Conservation (phyloP, 1,140 invertebrate species). For the Brachionus plicatilis region DNA sequence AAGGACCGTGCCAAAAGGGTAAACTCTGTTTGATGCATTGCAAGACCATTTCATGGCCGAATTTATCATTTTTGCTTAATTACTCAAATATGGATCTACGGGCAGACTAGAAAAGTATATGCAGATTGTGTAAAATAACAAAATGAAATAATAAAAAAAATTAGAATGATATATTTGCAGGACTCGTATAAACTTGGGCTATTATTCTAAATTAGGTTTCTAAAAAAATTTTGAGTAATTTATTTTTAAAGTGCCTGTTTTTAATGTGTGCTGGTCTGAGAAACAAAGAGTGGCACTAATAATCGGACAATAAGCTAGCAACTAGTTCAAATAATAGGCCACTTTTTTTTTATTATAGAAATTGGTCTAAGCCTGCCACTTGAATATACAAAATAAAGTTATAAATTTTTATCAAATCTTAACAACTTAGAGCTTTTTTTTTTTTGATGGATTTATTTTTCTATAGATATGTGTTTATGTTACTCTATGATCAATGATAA, state of each 20-base stretch:
- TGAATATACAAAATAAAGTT: neutral
- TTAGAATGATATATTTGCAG: neutral
- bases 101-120: neutral
- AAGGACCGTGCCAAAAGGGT: neutral
- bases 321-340: neutral
- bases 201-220: neutral
- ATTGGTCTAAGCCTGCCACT: neutral
- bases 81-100: neutral
- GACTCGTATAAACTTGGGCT: neutral
- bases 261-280: neutral
- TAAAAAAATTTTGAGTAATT: constrained; percentile 2
- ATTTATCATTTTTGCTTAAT: neutral
- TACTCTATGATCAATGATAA: constrained; percentile 3
- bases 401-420: neutral
- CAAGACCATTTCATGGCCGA: neutral
- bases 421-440: neutral
- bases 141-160: neutral
- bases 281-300: neutral
- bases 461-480: neutral
- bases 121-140: constrained; percentile 17
- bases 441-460: neutral
- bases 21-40: neutral
- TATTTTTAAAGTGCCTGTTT: constrained; percentile 20
- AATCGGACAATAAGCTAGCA: neutral
- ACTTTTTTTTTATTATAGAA: neutral